Base-by-base conservation (phyloP, 2,888 invertebrate species). In the Drosophila mulleri region DNA sequence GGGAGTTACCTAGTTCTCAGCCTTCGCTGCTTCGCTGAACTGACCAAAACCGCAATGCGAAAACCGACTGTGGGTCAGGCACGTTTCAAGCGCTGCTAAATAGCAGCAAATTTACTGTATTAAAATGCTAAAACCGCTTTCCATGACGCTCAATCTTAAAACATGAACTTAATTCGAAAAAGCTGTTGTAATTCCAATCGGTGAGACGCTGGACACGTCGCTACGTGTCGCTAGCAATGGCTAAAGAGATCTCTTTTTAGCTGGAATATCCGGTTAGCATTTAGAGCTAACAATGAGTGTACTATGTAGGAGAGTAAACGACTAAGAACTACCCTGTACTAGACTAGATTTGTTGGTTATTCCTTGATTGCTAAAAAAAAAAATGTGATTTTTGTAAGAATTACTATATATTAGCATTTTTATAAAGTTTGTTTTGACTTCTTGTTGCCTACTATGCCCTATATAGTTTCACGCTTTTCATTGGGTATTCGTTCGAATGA, bases 181-280 rank as follows among this genome's bases (percentile, higher is more conserved):
- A 29, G 53, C 57, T 42, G 20, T 56, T 64, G 60, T 75, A 76
- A 76, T 67, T 18, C 42, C 69, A 69, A 47, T 57, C 68, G 58
- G 47, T 67, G 63, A 37, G 58, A 48, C 35, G 77, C 66, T 73
- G 66, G 54, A 78, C 77, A 77, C 61, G 78, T 77, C 52, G 64
- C 58, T 37, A 75, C 75, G 67, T 78, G 75, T 66, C 60, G 32
- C 56, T 60, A 26, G 47, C 54, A 45, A 39, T 41, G 16, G 59
- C 18, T 57, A 20, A 26, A 68, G 52, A 65, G 60, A 72, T 64
- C 67, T 45, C 67, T 48, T 73, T 69, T 65, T 29, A 74, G 70
- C 74, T 77, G 75, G 71, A 64, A 78, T 78, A 78, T 78, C 78
- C 78, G 78, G 78, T 78, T 78, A 23, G 59, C 61, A 77, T 77